These are phyloP conservation scores for Andrena praecox DNA, from an alignment of 2,888 invertebrate species.

Conservation along the genomic window DNA sequence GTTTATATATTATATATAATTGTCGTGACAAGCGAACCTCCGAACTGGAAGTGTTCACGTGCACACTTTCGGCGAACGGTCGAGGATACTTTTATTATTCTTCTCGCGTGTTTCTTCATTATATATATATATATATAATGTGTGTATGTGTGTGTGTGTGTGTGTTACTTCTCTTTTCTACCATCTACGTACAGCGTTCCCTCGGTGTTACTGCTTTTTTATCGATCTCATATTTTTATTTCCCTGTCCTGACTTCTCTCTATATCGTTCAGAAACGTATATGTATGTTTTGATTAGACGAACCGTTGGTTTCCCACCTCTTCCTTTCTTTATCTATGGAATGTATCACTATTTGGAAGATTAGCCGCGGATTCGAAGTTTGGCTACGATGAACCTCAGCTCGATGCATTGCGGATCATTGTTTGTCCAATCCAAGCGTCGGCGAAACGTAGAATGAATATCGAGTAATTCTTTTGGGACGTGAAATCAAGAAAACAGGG, in stretches of 20 bases:
- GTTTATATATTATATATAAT: conserved; percentile 32
- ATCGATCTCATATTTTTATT: not conserved
- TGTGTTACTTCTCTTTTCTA: conserved; percentile 7
- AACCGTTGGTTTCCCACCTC: conserved; percentile 69
- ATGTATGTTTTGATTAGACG: conserved; percentile 76
- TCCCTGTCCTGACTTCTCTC: conserved; percentile 31
- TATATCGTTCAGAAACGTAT: conserved; percentile 69
- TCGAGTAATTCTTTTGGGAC: not conserved
- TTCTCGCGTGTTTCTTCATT: not conserved
- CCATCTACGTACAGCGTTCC: not conserved
- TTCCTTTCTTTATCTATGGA: conserved; percentile 79
- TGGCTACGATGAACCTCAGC: conserved; percentile 52
- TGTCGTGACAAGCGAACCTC: conserved; percentile 67
- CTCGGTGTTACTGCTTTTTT: conserved; percentile 7
- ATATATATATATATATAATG: not conserved
- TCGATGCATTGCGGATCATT: too few relatives aligned
- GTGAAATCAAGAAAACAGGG: not conserved
- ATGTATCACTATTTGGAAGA: conserved; percentile 84
- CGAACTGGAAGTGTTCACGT: conserved; percentile 67
- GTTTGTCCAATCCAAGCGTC: too few relatives aligned
- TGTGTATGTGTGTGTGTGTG: not conserved
- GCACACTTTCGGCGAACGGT: conserved; percentile 76
- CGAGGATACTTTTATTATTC: conserved; percentile 60
- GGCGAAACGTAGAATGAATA: too few relatives aligned
- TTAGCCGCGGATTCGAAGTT: conserved; percentile 75